Evolutionary conservation across 2,888 invertebrate species (phyloP).

Genomic region (Agonopterix subpropinquella): DNA sequence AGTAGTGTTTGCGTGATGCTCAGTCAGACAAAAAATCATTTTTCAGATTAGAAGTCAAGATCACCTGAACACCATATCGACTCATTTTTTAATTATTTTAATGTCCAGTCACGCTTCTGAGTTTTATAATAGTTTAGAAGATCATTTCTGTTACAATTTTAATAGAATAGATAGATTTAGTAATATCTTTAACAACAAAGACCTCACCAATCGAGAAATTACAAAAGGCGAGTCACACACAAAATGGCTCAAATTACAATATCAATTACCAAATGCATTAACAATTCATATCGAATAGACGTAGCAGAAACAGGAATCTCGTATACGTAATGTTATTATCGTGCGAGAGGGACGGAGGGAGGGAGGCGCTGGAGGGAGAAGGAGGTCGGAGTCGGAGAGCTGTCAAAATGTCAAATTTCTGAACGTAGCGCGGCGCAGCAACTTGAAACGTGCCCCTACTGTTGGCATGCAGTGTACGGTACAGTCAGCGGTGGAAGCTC

Average conservation of each 20-base stretch:
- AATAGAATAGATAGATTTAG: too few species aligned
- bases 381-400: constrained; percentile 68
- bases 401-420: constrained; percentile 78
- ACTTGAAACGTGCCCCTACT: constrained; percentile 73
- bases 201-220: too few species aligned
- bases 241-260: constrained; percentile 70
- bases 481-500: constrained; percentile 1
- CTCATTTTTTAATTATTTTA: too few species aligned
- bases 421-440: constrained; percentile 67
- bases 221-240: constrained; percentile 45
- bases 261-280: constrained; percentile 74
- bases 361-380: constrained; percentile 28
- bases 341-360: constrained; percentile 42
- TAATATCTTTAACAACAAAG: too few species aligned
- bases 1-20: too few species aligned
- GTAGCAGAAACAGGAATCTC: constrained; percentile 69
- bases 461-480: constrained; percentile 55
- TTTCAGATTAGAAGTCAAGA: too few species aligned
- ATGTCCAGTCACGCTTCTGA: too few species aligned
- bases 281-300: constrained; percentile 74
- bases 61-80: too few species aligned
- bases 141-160: too few species aligned
- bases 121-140: too few species aligned
- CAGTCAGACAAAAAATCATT: too few species aligned
- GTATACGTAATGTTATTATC: constrained; percentile 65